A percentile compares a stretch with the other conserved stretches of the same genome.
phyloP scores from a whole-genome alignment of 2,113 vertebrate species.

The Axis porcinus region DNA sequence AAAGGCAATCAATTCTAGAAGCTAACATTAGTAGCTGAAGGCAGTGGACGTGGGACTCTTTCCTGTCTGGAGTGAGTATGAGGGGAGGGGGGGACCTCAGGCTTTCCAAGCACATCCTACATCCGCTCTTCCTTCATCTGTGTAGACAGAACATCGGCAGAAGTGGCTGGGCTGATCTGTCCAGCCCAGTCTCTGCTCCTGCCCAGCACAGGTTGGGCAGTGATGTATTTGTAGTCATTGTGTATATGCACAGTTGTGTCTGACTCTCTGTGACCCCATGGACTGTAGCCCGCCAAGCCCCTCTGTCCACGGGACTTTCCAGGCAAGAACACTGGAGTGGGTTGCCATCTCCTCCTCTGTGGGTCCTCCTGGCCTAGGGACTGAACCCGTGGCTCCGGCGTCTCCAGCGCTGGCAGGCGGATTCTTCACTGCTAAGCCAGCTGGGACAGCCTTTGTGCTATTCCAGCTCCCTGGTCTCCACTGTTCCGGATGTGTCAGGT shows the following conservation, averaged over 20 bases:
- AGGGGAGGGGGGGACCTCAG: background rate
- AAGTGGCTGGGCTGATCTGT: background rate
- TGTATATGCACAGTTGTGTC: background rate
- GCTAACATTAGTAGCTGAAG: background rate
- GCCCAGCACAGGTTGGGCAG: background rate
- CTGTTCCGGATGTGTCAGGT: background rate
- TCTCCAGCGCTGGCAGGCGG: rapidly evolving
- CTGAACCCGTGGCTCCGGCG: background rate
- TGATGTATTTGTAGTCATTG: background rate
- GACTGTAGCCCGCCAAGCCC: background rate
- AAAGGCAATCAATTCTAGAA: background rate
- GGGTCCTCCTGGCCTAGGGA: background rate
- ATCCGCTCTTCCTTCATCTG: background rate
- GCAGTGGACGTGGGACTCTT: background rate
- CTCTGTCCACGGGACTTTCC: background rate
- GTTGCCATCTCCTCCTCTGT: background rate
- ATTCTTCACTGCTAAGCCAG: background rate
- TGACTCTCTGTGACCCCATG: background rate
- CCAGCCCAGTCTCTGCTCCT: background rate
- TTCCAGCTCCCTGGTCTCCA: background rate
- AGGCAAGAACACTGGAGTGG: background rate
- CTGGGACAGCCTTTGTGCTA: background rate
- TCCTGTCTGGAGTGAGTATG: background rate
- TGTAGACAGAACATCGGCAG: background rate
- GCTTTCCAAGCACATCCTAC: background rate